Evolutionary conservation across 2,888 invertebrate genomes (phyloP).

Genomic region (Pyrochroa serraticornis): DNA sequence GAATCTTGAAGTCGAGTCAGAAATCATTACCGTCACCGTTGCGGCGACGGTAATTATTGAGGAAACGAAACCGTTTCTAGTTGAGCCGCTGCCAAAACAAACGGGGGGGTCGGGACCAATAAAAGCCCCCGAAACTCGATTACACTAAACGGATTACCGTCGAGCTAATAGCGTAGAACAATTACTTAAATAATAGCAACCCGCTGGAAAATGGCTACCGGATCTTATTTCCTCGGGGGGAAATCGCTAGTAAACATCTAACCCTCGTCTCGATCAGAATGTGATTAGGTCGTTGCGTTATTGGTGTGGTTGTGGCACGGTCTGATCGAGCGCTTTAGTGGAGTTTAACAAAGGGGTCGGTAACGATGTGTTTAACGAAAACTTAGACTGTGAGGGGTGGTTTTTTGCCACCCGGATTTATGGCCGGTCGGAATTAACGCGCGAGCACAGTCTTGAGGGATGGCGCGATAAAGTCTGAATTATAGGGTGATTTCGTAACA

Average conservation of each 20-base stretch:
- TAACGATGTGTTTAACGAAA: slow-evolving; percentile 51
- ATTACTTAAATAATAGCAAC: slow-evolving; percentile 58
- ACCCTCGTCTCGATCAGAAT: slow-evolving; percentile 41
- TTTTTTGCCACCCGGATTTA: slow-evolving; percentile 39
- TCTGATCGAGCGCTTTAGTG: slow-evolving; percentile 40
- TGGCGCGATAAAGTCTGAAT: slow-evolving; percentile 40
- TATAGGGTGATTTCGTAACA: slow-evolving; percentile 48
- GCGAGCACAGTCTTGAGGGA: slow-evolving; percentile 39
- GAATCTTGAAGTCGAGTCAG: slow-evolving; percentile 36
- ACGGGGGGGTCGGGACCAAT: slow-evolving; percentile 36
- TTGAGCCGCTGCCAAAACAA: slow-evolving; percentile 22
- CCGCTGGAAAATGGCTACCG: slow-evolving; percentile 56
- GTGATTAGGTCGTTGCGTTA: slow-evolving; percentile 25
- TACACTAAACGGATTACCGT: slow-evolving; percentile 56
- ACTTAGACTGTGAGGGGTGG: slow-evolving; percentile 46
- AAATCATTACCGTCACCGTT: no score
- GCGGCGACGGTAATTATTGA: no score
- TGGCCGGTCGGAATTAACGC: slow-evolving; percentile 27
- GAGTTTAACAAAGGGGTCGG: slow-evolving; percentile 52
- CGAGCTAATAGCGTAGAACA: slow-evolving; percentile 56
- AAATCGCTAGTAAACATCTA: slow-evolving; percentile 53
- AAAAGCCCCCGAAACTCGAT: slow-evolving; percentile 50
- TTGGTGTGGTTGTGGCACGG: slow-evolving; percentile 28
- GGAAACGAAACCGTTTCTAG: background rate
- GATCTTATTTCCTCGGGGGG: slow-evolving; percentile 56